Conservation (phyloP, 2,888 invertebrate genomes). For the Nymphalis polychloros region DNA sequence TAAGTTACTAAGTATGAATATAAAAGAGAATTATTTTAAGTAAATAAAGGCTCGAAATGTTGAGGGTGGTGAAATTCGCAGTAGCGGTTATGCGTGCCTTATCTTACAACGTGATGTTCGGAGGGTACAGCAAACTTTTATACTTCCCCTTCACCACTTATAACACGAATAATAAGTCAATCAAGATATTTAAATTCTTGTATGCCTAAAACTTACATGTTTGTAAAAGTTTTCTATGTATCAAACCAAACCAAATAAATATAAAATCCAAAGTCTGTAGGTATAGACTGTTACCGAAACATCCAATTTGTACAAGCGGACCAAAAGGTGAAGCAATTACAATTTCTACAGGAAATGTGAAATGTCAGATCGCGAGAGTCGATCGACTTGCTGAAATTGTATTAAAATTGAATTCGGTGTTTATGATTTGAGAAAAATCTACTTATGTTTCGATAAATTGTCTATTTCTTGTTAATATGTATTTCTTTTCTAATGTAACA, state of each 20-base stretch:
- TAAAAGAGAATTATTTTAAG: conserved; percentile 35
- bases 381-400: conserved; percentile 37
- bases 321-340: conserved; percentile 49
- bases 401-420: conserved; percentile 19
- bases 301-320: conserved; percentile 43
- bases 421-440: neutral
- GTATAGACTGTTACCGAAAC: conserved; percentile 18
- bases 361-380: conserved; percentile 43
- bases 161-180: conserved; percentile 16
- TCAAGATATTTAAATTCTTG: conserved; percentile 2
- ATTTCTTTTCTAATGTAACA: no score
- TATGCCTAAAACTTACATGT: neutral
- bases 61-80: conserved; percentile 65
- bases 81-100: conserved; percentile 72
- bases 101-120: conserved; percentile 50
- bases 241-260: neutral
- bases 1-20: no score
- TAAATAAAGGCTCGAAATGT: conserved; percentile 59
- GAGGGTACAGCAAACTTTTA: conserved; percentile 25
- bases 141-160: conserved; percentile 23
- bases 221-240: neutral
- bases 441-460: neutral
- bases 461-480: neutral
- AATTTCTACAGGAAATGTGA: conserved; percentile 51
- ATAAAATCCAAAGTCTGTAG: conserved; percentile 11